phyloP scores from a whole-genome alignment of 2,113 vertebrate genomes.

The Cervus canadensis region DNA sequence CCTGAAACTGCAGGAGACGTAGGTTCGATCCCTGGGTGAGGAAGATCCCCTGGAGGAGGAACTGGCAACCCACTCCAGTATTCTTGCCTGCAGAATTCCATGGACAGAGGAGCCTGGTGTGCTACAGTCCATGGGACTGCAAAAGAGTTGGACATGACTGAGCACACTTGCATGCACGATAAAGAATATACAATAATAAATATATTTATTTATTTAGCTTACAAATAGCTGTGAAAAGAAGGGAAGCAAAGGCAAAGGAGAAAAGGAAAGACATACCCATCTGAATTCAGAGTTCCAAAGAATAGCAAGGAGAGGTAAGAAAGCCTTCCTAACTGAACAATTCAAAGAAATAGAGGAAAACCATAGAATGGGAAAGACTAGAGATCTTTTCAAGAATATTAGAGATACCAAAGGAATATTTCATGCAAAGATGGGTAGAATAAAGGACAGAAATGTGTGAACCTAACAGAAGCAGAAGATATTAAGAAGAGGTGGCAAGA shows the following conservation, averaged over 20 bases:
- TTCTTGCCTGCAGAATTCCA: background rate
- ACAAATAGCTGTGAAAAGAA: background rate
- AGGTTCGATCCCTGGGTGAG: background rate
- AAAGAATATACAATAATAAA: background rate
- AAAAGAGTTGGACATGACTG: background rate
- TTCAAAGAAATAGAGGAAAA: background rate
- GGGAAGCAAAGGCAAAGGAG: background rate
- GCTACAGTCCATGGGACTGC: background rate
- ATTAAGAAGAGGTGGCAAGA: background rate
- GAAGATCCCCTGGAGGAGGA: background rate
- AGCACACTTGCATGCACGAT: background rate
- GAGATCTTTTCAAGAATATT: background rate
- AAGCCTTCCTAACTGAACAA: background rate
- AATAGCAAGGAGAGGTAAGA: background rate
- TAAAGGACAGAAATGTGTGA: background rate
- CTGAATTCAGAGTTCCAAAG: background rate
- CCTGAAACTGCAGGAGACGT: background rate
- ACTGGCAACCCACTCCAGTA: background rate
- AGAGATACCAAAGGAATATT: background rate
- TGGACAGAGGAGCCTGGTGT: background rate
- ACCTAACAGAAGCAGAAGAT: background rate
- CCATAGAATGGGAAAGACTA: background rate
- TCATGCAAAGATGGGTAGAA: background rate
- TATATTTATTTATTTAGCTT: background rate
- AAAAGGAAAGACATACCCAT: background rate